A percentile compares a stretch with the other conserved stretches of the same genome.
Evolutionary conservation across 2,888 invertebrate species (phyloP).

Genomic region (Clanis bilineata): DNA sequence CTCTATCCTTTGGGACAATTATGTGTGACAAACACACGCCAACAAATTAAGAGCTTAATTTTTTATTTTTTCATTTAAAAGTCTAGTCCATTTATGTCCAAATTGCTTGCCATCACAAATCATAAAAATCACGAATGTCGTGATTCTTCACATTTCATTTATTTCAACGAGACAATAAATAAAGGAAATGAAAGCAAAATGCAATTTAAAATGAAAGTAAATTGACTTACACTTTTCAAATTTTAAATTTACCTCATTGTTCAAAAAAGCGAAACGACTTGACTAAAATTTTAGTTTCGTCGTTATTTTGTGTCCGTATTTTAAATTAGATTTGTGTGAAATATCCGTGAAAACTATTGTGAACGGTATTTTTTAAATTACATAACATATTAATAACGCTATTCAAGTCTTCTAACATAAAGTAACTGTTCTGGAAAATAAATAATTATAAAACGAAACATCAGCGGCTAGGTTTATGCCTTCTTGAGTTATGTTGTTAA

Average conservation of each 20-base stretch:
- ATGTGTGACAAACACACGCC: too few species aligned
- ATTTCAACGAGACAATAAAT: neutral
- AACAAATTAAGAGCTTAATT: too few species aligned
- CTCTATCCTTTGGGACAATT: too few species aligned
- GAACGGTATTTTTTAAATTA: neutral
- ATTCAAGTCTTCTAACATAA: too few species aligned
- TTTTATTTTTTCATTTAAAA: too few species aligned
- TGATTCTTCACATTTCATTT: neutral
- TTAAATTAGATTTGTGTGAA: neutral
- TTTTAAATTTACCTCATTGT: conserved; percentile 4
- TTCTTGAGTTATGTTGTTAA: too few species aligned
- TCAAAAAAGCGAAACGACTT: conserved; percentile 7
- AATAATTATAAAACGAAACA: too few species aligned
- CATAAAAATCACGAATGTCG: neutral
- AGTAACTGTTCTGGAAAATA: too few species aligned
- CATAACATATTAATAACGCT: too few species aligned
- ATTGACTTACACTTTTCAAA: neutral
- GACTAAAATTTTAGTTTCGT: neutral
- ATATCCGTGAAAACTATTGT: neutral
- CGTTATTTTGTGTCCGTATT: neutral
- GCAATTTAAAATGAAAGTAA: conserved; percentile 6
- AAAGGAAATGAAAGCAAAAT: conserved; percentile 5
- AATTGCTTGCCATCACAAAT: neutral
- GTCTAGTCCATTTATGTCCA: neutral
- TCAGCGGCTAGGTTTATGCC: too few species aligned